Evolutionary conservation across 2,113 vertebrate genomes (phyloP).

Genomic region (Protobothrops mucrosquamatus): DNA sequence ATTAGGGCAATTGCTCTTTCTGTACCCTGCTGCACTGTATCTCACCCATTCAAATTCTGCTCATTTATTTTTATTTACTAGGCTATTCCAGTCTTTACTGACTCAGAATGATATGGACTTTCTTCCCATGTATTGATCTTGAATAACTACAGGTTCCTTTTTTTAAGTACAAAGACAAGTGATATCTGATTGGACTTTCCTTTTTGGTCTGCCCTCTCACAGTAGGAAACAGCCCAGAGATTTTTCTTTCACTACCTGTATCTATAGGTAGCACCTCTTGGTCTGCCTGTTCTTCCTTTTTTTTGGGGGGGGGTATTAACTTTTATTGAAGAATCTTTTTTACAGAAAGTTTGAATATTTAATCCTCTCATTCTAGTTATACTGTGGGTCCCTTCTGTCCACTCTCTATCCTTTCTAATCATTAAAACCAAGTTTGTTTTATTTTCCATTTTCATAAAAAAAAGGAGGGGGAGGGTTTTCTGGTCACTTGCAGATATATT

Average conservation of each 20-base stretch:
- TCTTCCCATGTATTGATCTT: background rate
- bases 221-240: background rate
- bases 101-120: background rate
- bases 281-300: background rate
- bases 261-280: background rate
- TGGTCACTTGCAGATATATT: background rate
- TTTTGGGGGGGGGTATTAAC: background rate
- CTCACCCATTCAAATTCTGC: background rate
- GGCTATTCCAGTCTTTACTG: background rate
- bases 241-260: background rate
- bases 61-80: background rate
- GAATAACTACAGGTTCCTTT: background rate
- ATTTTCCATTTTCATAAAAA: background rate
- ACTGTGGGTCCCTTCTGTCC: background rate
- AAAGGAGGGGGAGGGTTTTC: fast-evolving
- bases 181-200: no score
- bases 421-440: background rate
- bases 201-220: background rate
- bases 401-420: background rate
- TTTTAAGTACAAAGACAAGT: background rate
- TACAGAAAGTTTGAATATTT: background rate
- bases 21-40: background rate
- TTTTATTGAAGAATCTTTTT: background rate
- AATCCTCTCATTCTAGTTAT: background rate
- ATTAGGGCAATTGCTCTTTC: background rate